phyloP scores from a whole-genome alignment of 2,888 invertebrate genomes.

The Microplitis manilae region DNA sequence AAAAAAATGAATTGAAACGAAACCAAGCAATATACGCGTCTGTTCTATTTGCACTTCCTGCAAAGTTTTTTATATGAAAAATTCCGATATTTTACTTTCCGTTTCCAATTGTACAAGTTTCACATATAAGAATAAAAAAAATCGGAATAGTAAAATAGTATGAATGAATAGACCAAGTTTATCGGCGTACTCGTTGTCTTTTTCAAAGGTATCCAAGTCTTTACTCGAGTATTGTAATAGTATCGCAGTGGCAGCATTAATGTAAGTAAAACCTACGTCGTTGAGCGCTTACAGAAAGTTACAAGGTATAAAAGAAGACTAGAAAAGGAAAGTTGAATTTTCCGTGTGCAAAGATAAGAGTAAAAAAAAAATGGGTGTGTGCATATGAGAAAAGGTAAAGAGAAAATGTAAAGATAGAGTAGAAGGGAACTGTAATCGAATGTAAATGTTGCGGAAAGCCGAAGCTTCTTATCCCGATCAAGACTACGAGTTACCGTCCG shows the following conservation, averaged over 20 bases:
- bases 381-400: conserved; percentile 33
- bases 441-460: conserved; percentile 67
- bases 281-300: conserved; percentile 15
- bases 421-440: conserved; percentile 59
- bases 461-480: conserved; percentile 60
- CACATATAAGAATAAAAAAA: conserved; percentile 9
- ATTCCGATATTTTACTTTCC: conserved; percentile 60
- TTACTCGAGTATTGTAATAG: background rate
- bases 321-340: conserved; percentile 31
- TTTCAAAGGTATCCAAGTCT: background rate
- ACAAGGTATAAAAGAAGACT: conserved; percentile 25
- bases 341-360: conserved; percentile 10
- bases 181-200: conserved; percentile 49
- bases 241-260: background rate
- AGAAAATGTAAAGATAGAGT: conserved; percentile 42
- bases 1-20: conserved; percentile 7
- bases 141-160: background rate
- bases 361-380: conserved; percentile 12
- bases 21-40: conserved; percentile 43
- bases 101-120: conserved; percentile 52
- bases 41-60: conserved; percentile 55
- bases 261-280: background rate
- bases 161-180: conserved; percentile 26
- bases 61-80: conserved; percentile 49
- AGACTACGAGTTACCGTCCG: conserved; percentile 34